Percentiles rank a stretch among this genome's conserved stretches.
Evolutionary conservation across 1,140 invertebrate genomes (phyloP).

Genomic region (Semibalanus balanoides): DNA sequence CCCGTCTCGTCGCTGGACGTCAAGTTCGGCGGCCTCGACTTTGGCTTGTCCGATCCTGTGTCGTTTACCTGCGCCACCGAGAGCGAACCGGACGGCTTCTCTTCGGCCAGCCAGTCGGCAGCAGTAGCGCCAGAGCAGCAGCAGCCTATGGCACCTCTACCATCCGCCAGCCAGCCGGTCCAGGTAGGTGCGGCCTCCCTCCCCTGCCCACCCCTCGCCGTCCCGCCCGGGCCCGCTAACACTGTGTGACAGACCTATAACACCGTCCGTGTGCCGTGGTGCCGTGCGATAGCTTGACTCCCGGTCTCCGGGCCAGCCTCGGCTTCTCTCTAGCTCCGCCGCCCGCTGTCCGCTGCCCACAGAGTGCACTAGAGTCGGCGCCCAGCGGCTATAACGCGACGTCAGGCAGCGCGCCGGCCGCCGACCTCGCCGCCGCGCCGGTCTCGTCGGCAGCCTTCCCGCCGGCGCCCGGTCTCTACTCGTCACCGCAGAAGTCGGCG

Average conservation of each 20-base stretch:
- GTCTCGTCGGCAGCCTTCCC: not conserved
- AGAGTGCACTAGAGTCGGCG: not conserved
- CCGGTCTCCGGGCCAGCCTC: no score
- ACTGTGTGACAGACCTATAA: no score
- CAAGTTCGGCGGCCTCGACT: constrained; percentile 83
- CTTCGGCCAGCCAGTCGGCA: not conserved
- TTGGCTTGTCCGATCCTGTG: constrained; percentile 25
- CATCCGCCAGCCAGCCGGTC: not conserved
- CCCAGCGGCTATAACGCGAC: no score
- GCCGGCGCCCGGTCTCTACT: not conserved
- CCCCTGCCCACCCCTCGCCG: not conserved
- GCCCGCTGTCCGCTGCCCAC: not conserved
- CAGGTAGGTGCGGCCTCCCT: not conserved
- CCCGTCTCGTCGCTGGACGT: constrained; percentile 67
- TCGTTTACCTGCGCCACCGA: not conserved
- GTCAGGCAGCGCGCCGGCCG: no score
- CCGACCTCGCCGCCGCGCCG: not conserved
- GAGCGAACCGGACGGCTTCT: not conserved
- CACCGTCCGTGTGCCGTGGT: not conserved
- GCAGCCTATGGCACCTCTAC: not conserved
- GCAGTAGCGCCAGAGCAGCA: not conserved
- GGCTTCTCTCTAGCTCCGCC: not conserved
- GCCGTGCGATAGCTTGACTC: not conserved
- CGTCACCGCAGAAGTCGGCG: not conserved
- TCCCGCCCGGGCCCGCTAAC: no score